Evolutionary conservation across 2,113 vertebrate genomes (phyloP).

Genomic region (Cacatua alba): DNA sequence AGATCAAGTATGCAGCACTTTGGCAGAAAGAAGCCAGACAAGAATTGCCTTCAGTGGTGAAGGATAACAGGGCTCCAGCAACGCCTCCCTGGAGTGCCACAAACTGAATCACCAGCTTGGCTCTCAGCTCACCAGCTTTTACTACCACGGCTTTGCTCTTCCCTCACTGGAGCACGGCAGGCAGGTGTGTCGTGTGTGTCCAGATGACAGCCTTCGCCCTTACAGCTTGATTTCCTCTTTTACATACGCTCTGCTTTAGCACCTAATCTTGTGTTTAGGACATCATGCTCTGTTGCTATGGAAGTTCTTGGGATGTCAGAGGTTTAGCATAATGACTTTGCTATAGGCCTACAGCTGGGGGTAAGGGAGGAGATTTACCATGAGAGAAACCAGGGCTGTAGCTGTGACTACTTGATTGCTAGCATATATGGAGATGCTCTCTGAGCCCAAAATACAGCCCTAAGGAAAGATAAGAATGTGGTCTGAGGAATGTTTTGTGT

Average conservation of each 20-base stretch:
- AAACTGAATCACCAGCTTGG: not conserved
- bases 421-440: not conserved
- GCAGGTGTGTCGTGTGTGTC: not conserved
- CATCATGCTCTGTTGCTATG: slow-evolving; percentile 55
- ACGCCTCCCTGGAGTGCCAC: slow-evolving; percentile 39
- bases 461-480: not conserved
- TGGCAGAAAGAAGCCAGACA: slow-evolving; percentile 21
- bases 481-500: not conserved
- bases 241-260: slow-evolving; percentile 16
- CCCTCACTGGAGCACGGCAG: not conserved
- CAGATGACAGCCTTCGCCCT: not conserved
- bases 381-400: not conserved
- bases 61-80: slow-evolving; percentile 27
- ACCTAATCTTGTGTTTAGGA: slow-evolving; percentile 63
- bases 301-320: slow-evolving; percentile 40
- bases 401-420: not conserved
- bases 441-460: not conserved
- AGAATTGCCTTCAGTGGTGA: slow-evolving; percentile 29
- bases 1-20: slow-evolving; percentile 30
- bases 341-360: not conserved
- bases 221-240: not conserved
- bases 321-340: slow-evolving; percentile 19
- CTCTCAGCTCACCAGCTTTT: not conserved
- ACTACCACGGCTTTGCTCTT: rapidly evolving
- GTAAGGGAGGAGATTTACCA: slow-evolving; percentile 12